These are phyloP conservation scores for Drosophila chauvacae DNA, from an alignment of 1,140 invertebrate species.

Conservation along the genomic window DNA sequence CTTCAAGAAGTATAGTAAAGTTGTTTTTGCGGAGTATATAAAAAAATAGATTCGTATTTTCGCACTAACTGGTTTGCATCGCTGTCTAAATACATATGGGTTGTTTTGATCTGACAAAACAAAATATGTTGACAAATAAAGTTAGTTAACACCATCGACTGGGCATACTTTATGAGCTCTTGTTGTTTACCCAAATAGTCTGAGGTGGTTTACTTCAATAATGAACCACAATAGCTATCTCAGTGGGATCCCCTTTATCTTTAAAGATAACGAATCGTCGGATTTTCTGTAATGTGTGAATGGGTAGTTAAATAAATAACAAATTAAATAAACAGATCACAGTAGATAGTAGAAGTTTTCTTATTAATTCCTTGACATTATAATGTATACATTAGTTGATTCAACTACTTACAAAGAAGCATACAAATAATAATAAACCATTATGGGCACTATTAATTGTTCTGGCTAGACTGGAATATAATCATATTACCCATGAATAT, in stretches of 20 bases:
- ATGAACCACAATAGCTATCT: not conserved
- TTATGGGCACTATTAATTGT: not conserved
- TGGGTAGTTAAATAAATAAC: constrained; percentile 2
- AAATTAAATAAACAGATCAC: not conserved
- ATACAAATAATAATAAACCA: not conserved
- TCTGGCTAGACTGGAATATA: no score
- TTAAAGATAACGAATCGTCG: constrained; percentile 1
- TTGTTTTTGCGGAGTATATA: no score
- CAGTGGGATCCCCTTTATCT: not conserved
- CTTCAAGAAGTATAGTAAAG: not conserved
- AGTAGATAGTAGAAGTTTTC: not conserved
- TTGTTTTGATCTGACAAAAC: constrained; percentile 1
- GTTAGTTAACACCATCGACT: not conserved
- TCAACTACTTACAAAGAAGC: not conserved
- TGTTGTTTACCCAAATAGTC: constrained; percentile 1
- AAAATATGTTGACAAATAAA: constrained; percentile 1
- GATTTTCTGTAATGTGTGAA: constrained; percentile 1
- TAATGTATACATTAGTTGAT: not conserved
- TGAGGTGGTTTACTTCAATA: not conserved
- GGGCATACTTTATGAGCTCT: not conserved
- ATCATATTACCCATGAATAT: no score
- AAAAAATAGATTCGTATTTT: not conserved
- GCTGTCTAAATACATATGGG: not conserved
- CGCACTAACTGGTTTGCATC: not conserved
- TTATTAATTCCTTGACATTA: not conserved